These are phyloP conservation scores for Numenius arquata DNA, from an alignment of 2,113 vertebrate genomes.

Conservation along the genomic window DNA sequence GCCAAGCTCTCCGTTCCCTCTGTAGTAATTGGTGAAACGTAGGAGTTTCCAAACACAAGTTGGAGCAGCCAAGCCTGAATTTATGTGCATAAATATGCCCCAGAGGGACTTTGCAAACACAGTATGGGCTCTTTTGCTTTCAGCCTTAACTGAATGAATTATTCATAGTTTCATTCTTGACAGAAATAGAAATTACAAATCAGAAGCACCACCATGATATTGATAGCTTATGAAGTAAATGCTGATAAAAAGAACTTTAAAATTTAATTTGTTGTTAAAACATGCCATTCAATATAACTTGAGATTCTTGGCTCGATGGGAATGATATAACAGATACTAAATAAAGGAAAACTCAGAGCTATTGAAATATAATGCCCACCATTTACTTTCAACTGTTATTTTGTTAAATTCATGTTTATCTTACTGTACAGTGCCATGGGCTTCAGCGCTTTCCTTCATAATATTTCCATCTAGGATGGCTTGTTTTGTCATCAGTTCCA, in stretches of 20 bases:
- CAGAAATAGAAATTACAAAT: constrained; percentile 30
- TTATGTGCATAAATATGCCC: constrained; percentile 2
- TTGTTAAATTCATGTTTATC: constrained; percentile 54
- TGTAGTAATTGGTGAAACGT: neutral
- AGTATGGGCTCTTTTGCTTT: constrained; percentile 5
- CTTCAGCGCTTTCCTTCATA: constrained; percentile 85
- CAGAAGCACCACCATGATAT: neutral
- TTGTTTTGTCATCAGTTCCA: constrained; percentile 84
- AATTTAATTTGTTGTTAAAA: neutral
- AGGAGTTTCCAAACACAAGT: constrained; percentile 23
- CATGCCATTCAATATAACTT: neutral
- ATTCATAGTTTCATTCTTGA: constrained; percentile 59
- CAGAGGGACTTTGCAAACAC: neutral
- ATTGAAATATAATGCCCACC: neutral
- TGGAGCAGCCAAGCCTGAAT: constrained; percentile 25
- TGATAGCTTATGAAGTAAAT: neutral
- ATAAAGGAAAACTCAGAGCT: neutral
- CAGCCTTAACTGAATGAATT: neutral
- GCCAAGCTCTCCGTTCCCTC: neutral
- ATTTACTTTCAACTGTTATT: neutral
- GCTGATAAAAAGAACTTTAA: constrained; percentile 12
- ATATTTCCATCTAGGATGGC: constrained; percentile 83
- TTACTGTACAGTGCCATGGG: constrained; percentile 91
- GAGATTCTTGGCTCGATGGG: neutral
- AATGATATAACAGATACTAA: neutral